Conservation (phyloP, 2,113 vertebrate species). For the Eretmochelys imbricata region DNA sequence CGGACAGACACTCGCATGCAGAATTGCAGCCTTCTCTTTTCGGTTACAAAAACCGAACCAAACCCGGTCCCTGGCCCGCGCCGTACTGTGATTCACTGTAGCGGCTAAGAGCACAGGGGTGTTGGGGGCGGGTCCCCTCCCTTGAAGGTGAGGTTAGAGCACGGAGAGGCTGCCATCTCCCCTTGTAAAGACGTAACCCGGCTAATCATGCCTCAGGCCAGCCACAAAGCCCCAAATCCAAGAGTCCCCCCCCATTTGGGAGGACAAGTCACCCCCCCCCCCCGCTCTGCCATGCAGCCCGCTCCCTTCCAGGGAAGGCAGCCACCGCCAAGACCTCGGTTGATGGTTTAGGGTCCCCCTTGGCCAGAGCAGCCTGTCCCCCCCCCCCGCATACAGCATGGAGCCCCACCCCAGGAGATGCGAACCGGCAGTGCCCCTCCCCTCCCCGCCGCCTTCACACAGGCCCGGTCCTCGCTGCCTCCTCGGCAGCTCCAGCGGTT, state of each 20-base stretch:
- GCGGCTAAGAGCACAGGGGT: neutral
- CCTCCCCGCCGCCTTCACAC: neutral
- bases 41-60: neutral
- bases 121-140: neutral
- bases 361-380: neutral
- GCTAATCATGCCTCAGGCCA: neutral
- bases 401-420: neutral
- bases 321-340: neutral
- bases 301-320: neutral
- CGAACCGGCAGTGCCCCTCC: neutral
- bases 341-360: neutral
- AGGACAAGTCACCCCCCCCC: neutral
- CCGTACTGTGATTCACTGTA: constrained; percentile 69
- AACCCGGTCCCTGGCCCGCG: neutral
- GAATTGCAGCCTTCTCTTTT: too few species aligned
- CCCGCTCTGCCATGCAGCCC: too few species aligned
- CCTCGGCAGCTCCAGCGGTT: neutral
- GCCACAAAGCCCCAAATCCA: neutral
- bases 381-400: neutral
- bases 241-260: neutral
- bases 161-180: neutral
- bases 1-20: neutral
- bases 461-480: neutral
- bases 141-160: neutral
- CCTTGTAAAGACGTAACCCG: neutral